A percentile compares a stretch with the other conserved stretches of the same genome.
Evolutionary conservation across 2,888 invertebrate genomes (phyloP).

Genomic region (Melinaea marsaeus): DNA sequence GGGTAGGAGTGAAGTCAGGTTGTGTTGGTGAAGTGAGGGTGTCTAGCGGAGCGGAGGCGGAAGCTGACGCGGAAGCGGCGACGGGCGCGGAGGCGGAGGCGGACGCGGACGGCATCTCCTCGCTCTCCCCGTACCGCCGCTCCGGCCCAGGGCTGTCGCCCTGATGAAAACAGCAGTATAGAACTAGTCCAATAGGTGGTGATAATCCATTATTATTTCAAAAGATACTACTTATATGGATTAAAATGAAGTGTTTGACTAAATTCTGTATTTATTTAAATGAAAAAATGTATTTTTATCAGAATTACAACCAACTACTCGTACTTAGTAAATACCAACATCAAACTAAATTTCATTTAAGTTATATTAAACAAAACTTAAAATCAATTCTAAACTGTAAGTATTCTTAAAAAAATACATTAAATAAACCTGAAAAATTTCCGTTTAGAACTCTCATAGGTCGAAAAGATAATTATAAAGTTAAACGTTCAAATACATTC

Average conservation of each 20-base stretch:
- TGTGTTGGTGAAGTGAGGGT: conserved; percentile 54
- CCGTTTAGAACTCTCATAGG: not conserved
- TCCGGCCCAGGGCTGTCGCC: conserved; percentile 72
- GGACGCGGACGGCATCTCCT: conserved; percentile 43
- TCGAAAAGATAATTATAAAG: conserved; percentile 1
- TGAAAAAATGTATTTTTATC: too few relatives aligned
- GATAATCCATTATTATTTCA: too few relatives aligned
- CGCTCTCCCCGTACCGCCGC: conserved; percentile 66
- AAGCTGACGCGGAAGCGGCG: conserved; percentile 33
- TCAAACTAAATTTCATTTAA: too few relatives aligned
- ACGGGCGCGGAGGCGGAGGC: conserved; percentile 36
- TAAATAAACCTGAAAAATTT: not conserved
- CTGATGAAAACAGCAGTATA: conserved; percentile 36
- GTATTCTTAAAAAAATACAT: not conserved
- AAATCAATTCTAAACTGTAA: too few relatives aligned
- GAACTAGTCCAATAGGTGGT: not conserved
- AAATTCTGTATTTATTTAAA: too few relatives aligned
- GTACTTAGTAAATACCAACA: too few relatives aligned
- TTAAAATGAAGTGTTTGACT: too few relatives aligned
- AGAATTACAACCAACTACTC: too few relatives aligned
- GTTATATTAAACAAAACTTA: too few relatives aligned
- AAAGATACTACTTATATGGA: too few relatives aligned
- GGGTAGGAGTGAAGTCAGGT: conserved; percentile 44
- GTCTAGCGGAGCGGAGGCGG: conserved; percentile 41
- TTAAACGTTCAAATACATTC: not conserved